Evolutionary conservation across 1,140 invertebrate genomes (phyloP), one percentile per base, ranked within the genome.

Genomic region (Microvelia longipes): DNA sequence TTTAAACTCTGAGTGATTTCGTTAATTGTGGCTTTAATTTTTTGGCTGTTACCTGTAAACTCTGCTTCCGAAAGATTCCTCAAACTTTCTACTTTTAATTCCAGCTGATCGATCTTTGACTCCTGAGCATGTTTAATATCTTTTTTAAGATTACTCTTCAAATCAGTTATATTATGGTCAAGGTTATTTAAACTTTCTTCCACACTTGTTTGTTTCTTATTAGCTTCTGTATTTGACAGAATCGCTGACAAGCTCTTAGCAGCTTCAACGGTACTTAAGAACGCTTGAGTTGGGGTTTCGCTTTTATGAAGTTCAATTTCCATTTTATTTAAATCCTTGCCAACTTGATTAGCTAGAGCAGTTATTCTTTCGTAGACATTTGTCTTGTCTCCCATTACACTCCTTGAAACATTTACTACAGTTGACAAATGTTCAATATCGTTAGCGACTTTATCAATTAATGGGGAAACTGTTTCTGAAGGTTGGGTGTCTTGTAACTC

Each of bases 11-110:
- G 64, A 29, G 69, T 67, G 13, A 73, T 63, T 26, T 73, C 67
- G 25, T 70, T 69, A 35, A 75, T 70, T 35, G 73, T 30, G 24
- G 73, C 71, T 72, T 74, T 74, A 5, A 77, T 68, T 2, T 75
- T 66, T 35, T 68, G 60, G 14, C 5, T 50, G 5, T 64, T 63
- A 28, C 70, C 66, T 30, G 75, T 66, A 35, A 66, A 70, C 50
- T 76, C 72, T n/a, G 74, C 72, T 5, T 73, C 73, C 28, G 50
- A 69, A 1, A 69, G n/a, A 61, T 61, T 26, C 29, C 35, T 69
- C 27, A 69, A 63, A 27, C 27, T 63, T 27, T 69, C 24, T 28
- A 29, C 60, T 63, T 69, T 63, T 63, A n/a, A 62, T 62, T 30
- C 5, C 25, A 63, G 35, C 60, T 62, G 15, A 61, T 26, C 68